Percentiles rank a stretch among this genome's conserved stretches.
Evolutionary conservation across 1,140 invertebrate genomes (phyloP).

Genomic region (Argopecten irradians): DNA sequence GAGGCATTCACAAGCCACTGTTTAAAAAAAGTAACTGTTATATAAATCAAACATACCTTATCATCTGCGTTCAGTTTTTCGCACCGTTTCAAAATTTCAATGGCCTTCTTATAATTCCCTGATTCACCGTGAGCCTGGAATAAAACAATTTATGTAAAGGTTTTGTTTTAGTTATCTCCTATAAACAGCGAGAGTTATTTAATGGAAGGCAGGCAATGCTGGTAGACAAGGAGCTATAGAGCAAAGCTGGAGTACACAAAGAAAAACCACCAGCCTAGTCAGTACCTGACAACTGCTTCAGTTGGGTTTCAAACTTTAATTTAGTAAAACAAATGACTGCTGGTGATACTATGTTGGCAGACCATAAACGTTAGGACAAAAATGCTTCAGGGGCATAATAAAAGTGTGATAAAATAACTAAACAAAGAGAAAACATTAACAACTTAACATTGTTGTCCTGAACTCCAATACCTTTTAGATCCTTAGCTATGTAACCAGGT

Average conservation of each 20-base stretch:
- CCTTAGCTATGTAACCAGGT: no score
- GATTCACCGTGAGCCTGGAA: constrained; percentile 82
- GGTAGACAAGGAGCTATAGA: neutral
- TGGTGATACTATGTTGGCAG: no score
- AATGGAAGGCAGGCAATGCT: constrained; percentile 1
- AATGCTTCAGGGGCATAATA: no score
- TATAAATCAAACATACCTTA: constrained; percentile 58
- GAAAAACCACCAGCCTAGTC: no score
- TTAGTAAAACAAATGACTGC: neutral
- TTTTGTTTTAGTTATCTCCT: neutral
- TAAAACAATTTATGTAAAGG: constrained; percentile 17
- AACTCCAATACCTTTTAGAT: no score
- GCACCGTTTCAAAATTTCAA: constrained; percentile 80
- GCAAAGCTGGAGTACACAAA: no score
- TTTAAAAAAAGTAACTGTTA: no score
- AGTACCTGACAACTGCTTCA: neutral
- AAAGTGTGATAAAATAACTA: no score
- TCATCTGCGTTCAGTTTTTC: constrained; percentile 75
- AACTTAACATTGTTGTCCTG: no score
- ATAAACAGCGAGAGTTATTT: neutral
- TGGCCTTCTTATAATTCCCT: constrained; percentile 81
- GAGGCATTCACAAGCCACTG: no score
- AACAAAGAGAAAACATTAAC: no score
- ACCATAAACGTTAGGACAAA: no score
- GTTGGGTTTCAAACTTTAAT: neutral